Base-by-base conservation (phyloP, 1,140 invertebrate genomes). In the Delia radicum region DNA sequence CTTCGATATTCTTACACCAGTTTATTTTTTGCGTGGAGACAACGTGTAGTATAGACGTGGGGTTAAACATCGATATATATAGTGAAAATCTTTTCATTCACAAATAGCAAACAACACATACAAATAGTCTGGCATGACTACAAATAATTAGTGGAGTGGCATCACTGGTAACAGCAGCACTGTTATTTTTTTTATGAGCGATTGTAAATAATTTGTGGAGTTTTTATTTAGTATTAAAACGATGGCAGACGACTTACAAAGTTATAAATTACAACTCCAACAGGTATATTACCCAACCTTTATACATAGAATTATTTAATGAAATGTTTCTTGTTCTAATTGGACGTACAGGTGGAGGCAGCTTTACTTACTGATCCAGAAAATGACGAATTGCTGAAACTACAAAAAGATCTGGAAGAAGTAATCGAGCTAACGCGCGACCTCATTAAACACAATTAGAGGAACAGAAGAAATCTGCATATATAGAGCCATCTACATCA, bases 341-440 rank as follows among this genome's bases (percentile, higher is more conserved):
- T 77, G 79, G 72, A 79, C 75, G 82, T 87, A 72, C 78, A 95
- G 95, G 96, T 98, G 74, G 96, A 98, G 90, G 96, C 96, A 78
- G 96, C 96, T 13, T 88, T 99, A 29, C 92, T 95, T 12, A 94
- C 93, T 78, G 95, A 98, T 87, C 92, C 95, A 26, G 89, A 92
- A 74, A 98, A 97, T 90, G 93, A 95, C 83, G 96, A 99, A 87
- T 88, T 98, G 13, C 87, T 94, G 73, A 98, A 97, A 88, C 87
- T 99, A 12, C 96, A 97, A 89, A 90, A 91, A 74, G 96, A 98
- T 89, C 89, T 96, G 62, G 91, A 96, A 87, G 96, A 98, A 90
- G 96, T 98, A 77, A 97, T 98, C 80, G 92, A 94, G 80, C 88
- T 98, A 78, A 98, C 96, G 62, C 90, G 93, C 82, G 95, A 98